Evolutionary conservation across 2,113 vertebrate species (phyloP).

Genomic region (Trachemys scripta): DNA sequence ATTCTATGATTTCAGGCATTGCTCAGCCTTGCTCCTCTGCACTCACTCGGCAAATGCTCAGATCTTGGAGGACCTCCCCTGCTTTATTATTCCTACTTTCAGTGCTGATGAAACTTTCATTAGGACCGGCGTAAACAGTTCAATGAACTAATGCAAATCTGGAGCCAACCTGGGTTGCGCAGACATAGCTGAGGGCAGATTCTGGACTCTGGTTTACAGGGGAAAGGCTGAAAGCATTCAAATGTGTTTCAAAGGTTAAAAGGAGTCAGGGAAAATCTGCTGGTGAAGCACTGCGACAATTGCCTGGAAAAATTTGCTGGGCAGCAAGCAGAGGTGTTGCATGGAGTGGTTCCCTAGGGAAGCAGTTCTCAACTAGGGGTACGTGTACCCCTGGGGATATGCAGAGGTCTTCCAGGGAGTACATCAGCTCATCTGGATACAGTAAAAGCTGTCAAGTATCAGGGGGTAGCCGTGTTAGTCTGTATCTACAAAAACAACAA

Average conservation of each 20-base stretch:
- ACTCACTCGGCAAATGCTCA: neutral
- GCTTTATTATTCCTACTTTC: neutral
- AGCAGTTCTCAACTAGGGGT: too few species aligned
- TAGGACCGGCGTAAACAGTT: neutral
- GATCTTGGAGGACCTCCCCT: neutral
- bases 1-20: too few species aligned
- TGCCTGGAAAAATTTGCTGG: neutral
- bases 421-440: too few species aligned
- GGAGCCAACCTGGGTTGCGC: neutral
- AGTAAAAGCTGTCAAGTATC: too few species aligned
- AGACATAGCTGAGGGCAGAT: neutral
- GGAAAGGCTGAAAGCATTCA: neutral
- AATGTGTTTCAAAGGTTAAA: neutral
- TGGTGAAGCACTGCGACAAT: neutral
- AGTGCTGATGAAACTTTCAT: neutral
- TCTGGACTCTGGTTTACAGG: neutral
- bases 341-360: too few species aligned
- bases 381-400: too few species aligned
- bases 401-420: too few species aligned
- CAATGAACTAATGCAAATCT: fast-evolving
- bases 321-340: neutral
- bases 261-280: neutral
- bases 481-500: too few species aligned
- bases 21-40: neutral
- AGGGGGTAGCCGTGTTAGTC: too few species aligned